Conservation (phyloP, 2,113 vertebrate genomes). For the Noturus placidus region DNA sequence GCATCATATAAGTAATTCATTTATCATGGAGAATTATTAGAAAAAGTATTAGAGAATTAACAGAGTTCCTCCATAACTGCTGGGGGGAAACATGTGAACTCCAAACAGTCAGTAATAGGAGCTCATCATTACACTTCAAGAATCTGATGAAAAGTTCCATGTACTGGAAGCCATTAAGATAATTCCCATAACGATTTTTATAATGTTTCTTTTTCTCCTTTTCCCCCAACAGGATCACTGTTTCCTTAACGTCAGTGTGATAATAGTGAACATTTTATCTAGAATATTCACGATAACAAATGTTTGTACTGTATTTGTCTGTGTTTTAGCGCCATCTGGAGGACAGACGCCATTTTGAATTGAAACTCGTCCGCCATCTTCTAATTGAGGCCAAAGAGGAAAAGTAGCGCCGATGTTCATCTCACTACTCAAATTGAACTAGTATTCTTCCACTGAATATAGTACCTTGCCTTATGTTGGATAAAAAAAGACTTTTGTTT, state of each 20-base stretch:
- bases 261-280: background rate
- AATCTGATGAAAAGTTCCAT: constrained; percentile 3
- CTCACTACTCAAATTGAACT: too few relatives aligned
- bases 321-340: constrained; percentile 42
- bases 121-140: background rate
- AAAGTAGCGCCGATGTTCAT: background rate
- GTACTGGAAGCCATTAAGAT: background rate
- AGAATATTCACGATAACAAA: background rate
- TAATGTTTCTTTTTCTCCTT: background rate
- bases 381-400: background rate
- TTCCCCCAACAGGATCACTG: background rate
- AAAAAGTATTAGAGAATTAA: background rate
- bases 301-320: background rate
- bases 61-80: background rate
- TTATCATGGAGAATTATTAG: background rate
- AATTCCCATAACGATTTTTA: background rate
- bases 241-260: background rate
- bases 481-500: too few relatives aligned
- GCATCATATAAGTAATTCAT: background rate
- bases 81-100: background rate
- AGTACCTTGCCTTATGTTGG: too few relatives aligned
- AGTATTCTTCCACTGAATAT: too few relatives aligned
- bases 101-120: background rate
- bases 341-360: background rate
- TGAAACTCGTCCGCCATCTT: background rate